Percentiles rank a stretch among this genome's conserved stretches.
Evolutionary conservation across 2,113 vertebrate genomes (phyloP).

Genomic region (Columba livia): DNA sequence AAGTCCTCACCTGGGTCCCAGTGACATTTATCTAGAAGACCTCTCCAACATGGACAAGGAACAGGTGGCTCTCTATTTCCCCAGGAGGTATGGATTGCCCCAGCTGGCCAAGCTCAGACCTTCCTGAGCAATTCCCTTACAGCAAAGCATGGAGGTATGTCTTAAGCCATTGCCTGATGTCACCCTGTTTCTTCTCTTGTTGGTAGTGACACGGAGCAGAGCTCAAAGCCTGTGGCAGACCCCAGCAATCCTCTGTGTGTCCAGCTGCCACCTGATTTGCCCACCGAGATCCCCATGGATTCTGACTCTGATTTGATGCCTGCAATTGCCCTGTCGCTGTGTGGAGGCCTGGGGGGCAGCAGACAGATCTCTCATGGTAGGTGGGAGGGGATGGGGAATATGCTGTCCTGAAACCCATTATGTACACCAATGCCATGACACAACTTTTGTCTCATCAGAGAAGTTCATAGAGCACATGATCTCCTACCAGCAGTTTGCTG

Average conservation of each 20-base stretch:
- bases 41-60: slow-evolving; percentile 78
- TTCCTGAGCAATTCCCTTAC: background rate
- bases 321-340: slow-evolving; percentile 83
- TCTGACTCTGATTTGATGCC: slow-evolving; percentile 67
- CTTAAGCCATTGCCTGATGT: background rate
- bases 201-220: slow-evolving; percentile 75
- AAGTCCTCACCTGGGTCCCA: slow-evolving; percentile 79
- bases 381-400: background rate
- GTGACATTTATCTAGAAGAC: slow-evolving; percentile 86
- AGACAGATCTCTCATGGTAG: slow-evolving; percentile 84
- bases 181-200: background rate
- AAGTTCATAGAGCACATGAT: slow-evolving; percentile 87
- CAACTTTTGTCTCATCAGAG: slow-evolving; percentile 69
- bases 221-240: slow-evolving; percentile 58
- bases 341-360: slow-evolving; percentile 81
- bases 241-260: slow-evolving; percentile 56
- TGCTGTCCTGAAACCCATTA: background rate
- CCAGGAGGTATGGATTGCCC: slow-evolving; percentile 76
- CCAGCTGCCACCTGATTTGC: slow-evolving; percentile 66
- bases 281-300: slow-evolving; percentile 64
- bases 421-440: background rate
- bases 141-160: background rate
- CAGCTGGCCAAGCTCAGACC: background rate
- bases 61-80: slow-evolving; percentile 83
- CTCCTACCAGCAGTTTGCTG: slow-evolving; percentile 86